Percentiles rank a stretch among this genome's conserved stretches.
Conservation (phyloP, 1,140 invertebrate genomes). For the Wasmannia auropunctata region DNA sequence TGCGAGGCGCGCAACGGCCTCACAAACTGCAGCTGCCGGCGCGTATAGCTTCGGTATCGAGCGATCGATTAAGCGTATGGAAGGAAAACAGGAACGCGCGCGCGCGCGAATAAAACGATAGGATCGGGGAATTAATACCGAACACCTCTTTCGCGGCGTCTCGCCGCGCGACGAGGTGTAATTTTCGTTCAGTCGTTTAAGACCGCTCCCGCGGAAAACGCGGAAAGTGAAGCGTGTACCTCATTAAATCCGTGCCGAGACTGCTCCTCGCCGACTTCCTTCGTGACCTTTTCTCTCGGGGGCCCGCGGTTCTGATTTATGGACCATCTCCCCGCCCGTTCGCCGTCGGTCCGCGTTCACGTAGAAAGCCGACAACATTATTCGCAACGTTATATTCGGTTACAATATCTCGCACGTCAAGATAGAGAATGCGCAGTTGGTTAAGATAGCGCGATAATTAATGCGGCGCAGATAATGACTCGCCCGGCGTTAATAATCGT, state of each 20-base stretch:
- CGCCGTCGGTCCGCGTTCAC: conserved; percentile 14
- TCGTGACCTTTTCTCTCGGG: conserved; percentile 43
- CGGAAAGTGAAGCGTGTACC: conserved; percentile 21
- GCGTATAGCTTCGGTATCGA: background rate
- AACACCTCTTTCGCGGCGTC: background rate
- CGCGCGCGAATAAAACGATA: conserved; percentile 13
- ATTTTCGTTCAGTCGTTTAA: background rate
- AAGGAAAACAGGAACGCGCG: conserved; percentile 6
- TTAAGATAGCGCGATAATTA: conserved; percentile 29
- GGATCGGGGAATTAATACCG: background rate
- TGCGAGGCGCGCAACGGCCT: background rate
- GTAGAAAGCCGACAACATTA: conserved; percentile 36
- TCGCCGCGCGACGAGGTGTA: background rate
- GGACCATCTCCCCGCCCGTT: conserved; percentile 7
- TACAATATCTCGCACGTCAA: conserved; percentile 23
- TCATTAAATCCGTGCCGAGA: conserved; percentile 13
- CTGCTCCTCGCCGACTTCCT: background rate
- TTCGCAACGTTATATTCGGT: conserved; percentile 27
- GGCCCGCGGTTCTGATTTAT: conserved; percentile 50
- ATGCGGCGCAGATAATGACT: conserved; percentile 32
- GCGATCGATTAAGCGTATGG: conserved; percentile 42
- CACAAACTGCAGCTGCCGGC: background rate
- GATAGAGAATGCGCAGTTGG: conserved; percentile 24
- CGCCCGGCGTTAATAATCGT: conserved; percentile 11
- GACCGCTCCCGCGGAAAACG: background rate